Evolutionary conservation across 1,140 invertebrate genomes (phyloP).

Genomic region (Leptinotarsa defecta): DNA sequence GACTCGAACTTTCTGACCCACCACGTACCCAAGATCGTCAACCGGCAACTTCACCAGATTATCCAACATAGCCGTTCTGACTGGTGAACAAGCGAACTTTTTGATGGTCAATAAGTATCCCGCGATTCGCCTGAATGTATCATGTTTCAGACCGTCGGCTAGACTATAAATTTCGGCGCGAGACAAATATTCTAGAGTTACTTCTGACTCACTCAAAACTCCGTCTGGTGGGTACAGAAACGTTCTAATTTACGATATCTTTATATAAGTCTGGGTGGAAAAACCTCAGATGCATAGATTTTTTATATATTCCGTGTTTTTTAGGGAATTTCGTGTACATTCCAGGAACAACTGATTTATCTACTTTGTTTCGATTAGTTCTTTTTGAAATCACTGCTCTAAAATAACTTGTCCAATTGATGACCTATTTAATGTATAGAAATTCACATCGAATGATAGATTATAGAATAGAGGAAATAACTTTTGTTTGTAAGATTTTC

Average conservation of each 20-base stretch:
- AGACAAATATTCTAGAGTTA: constrained; percentile 4
- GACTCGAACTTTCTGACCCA: not conserved
- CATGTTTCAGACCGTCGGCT: constrained; percentile 5
- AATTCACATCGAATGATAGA: too few species aligned
- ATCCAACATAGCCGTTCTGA: not conserved
- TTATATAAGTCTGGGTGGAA: too few species aligned
- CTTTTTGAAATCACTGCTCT: too few species aligned
- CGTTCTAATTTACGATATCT: not conserved
- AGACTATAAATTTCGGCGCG: not conserved
- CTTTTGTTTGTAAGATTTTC: too few species aligned
- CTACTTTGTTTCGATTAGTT: too few species aligned
- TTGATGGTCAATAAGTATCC: not conserved
- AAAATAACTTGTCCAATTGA: too few species aligned
- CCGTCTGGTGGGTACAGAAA: not conserved
- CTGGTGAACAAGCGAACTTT: not conserved
- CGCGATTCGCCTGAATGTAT: constrained; percentile 1
- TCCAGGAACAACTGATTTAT: too few species aligned
- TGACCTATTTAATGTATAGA: too few species aligned
- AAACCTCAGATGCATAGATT: too few species aligned
- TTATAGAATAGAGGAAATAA: too few species aligned
- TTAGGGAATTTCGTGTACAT: too few species aligned
- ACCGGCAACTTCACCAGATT: not conserved
- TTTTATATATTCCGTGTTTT: too few species aligned
- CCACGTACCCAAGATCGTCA: not conserved
- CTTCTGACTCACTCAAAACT: constrained; percentile 8